phyloP scores from a whole-genome alignment of 1,140 invertebrate genomes.

The Lutraria rhynchaena region DNA sequence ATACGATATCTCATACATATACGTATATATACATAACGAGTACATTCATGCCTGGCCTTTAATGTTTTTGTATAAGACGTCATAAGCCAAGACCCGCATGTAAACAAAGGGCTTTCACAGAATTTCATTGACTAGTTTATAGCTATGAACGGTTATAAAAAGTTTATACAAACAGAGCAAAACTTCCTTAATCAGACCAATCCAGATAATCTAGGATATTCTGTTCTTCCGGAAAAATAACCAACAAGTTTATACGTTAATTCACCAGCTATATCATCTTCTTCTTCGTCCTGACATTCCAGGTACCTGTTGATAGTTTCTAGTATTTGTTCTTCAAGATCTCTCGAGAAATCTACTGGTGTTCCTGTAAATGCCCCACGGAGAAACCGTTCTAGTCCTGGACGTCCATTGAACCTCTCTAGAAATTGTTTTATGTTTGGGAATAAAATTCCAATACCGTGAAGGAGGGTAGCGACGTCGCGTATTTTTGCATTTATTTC shows the following conservation, averaged over 20 bases:
- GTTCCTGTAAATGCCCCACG: neutral
- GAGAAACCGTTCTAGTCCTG: neutral
- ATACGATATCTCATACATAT: too few relatives aligned
- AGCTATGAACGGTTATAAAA: too few relatives aligned
- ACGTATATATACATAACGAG: too few relatives aligned
- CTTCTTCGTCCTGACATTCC: slow-evolving; percentile 1
- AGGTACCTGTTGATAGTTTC: slow-evolving; percentile 12
- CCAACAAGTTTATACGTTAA: slow-evolving; percentile 10
- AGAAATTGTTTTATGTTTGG: neutral
- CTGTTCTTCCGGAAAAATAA: neutral
- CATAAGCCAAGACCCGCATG: too few relatives aligned
- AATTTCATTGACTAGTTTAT: too few relatives aligned
- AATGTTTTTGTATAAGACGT: too few relatives aligned
- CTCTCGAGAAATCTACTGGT: neutral
- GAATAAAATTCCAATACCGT: neutral
- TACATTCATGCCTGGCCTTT: too few relatives aligned
- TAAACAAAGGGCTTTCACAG: too few relatives aligned
- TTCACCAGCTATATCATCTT: neutral
- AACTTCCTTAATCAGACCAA: too few relatives aligned
- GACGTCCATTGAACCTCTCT: slow-evolving; percentile 5
- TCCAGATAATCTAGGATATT: neutral
- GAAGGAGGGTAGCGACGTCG: neutral
- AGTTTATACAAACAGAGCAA: too few relatives aligned
- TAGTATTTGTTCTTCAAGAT: slow-evolving; percentile 8
- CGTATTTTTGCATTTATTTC: neutral